Conservation (phyloP, 2,888 invertebrate genomes). For the Cepaea hortensis region DNA sequence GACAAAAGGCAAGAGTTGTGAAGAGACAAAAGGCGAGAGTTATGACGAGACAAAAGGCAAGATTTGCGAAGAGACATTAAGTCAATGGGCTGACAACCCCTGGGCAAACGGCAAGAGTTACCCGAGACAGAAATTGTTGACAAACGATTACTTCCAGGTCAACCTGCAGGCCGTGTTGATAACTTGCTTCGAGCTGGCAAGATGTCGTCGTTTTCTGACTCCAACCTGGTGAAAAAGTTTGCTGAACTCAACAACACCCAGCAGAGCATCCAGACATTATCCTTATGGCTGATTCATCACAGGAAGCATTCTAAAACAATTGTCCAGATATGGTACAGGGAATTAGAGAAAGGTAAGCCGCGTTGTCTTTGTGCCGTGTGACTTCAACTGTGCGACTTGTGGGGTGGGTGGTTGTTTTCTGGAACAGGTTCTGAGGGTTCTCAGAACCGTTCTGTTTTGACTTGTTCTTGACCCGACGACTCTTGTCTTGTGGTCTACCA, state of each 20-base stretch:
- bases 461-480: too few species aligned
- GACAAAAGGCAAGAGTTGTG: not conserved
- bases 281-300: conserved; percentile 44
- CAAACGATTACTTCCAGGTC: conserved; percentile 13
- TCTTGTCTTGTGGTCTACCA: too few species aligned
- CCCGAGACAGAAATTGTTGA: not conserved
- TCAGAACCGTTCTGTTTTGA: too few species aligned
- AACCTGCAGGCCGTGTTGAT: not conserved
- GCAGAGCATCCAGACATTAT: conserved; percentile 44
- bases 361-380: not conserved
- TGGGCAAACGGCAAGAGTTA: not conserved
- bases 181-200: not conserved
- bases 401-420: too few species aligned
- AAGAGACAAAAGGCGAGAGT: too few species aligned
- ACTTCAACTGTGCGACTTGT: too few species aligned
- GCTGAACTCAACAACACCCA: conserved; percentile 45
- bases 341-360: conserved; percentile 42
- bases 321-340: conserved; percentile 46
- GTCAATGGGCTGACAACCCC: not conserved
- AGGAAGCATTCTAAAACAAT: conserved; percentile 44
- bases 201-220: conserved; percentile 46
- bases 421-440: too few species aligned
- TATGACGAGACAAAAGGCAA: not conserved
- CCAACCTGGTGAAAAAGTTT: conserved; percentile 45
- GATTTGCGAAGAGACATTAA: not conserved